Conservation (phyloP, 2,113 vertebrate species). For the Arvicanthis niloticus region DNA sequence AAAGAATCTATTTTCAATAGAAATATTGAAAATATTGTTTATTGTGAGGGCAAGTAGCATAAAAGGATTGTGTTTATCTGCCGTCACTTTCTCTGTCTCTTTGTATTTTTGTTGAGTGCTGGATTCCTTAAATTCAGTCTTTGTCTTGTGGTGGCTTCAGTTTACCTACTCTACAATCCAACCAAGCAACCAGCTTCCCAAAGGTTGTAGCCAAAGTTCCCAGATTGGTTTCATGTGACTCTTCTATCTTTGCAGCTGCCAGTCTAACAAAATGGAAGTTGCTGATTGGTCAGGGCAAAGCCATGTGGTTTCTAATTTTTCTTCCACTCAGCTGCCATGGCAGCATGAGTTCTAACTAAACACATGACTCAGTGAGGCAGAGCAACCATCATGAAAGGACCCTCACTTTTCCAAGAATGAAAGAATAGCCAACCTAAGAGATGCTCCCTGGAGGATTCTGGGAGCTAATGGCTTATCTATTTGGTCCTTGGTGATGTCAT, state of each 20-base stretch:
- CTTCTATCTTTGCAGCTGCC: background rate
- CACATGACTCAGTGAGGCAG: background rate
- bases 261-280: background rate
- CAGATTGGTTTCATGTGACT: background rate
- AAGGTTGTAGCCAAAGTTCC: background rate
- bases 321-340: background rate
- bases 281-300: background rate
- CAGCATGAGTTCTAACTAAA: background rate
- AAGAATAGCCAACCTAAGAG: background rate
- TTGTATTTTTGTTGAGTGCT: background rate
- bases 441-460: fast-evolving
- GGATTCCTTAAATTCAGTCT: background rate
- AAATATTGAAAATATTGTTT: background rate
- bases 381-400: background rate
- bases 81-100: background rate
- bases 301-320: background rate
- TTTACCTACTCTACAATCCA: background rate
- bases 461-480: background rate
- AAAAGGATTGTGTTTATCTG: background rate
- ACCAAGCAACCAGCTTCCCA: background rate
- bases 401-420: background rate
- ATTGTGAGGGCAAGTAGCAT: background rate
- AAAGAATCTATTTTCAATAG: background rate
- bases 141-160: background rate
- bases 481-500: fast-evolving